Percentiles rank a stretch among this genome's conserved stretches.
phyloP scores from a whole-genome alignment of 2,113 vertebrate species.

The Potamarius usumacintae region DNA sequence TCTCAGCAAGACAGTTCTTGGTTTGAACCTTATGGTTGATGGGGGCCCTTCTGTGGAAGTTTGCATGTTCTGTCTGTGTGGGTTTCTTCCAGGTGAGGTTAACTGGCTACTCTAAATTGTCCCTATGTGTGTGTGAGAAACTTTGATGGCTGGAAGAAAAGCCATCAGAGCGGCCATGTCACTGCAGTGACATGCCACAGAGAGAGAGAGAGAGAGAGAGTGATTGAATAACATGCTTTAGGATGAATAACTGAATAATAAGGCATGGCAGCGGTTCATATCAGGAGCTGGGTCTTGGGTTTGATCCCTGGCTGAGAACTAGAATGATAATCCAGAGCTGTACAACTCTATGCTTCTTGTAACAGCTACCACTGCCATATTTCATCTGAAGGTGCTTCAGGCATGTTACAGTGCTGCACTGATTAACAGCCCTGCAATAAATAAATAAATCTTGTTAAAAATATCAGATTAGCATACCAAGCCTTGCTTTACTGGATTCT shows the following conservation, averaged over 20 bases:
- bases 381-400: neutral
- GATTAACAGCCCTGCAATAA: neutral
- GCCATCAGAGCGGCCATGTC: too few species aligned
- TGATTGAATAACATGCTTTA: neutral
- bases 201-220: too few species aligned
- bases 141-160: too few species aligned
- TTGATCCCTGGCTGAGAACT: constrained; percentile 4
- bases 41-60: too few species aligned
- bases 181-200: too few species aligned
- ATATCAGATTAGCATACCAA: neutral
- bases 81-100: too few species aligned
- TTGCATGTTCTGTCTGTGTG: too few species aligned
- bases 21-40: too few species aligned
- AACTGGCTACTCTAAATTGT: too few species aligned
- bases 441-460: neutral
- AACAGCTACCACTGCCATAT: neutral
- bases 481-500: neutral
- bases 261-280: neutral
- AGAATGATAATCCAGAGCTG: neutral
- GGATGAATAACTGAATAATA: constrained; percentile 16
- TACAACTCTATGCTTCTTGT: neutral
- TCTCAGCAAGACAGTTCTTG: too few species aligned
- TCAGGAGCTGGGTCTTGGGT: neutral
- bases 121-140: too few species aligned
- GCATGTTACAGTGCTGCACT: neutral